Base-by-base conservation (phyloP, 2,113 vertebrate genomes). In the Osmerus mordax region DNA sequence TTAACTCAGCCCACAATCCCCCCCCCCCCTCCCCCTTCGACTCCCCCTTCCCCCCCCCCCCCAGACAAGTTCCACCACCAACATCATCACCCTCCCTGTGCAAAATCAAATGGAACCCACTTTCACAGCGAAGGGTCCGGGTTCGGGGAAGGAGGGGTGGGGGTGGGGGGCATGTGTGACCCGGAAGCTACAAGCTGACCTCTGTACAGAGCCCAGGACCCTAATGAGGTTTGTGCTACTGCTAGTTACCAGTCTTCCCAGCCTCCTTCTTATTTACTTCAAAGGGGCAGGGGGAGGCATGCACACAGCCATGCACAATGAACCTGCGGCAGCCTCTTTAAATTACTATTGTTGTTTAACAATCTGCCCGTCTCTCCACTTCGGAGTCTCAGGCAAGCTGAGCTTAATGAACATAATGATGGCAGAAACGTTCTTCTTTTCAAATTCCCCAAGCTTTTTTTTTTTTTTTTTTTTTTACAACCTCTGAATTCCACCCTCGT, bases 1-100 rank as follows among this genome's bases (percentile, higher is more conserved):
- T 91, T 90, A 92, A 92, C 87, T 82, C 73, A 79, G 86, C 74
- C 80, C 81, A 78, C 21, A 15, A 82, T 87, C 79, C 70, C 81
- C 77, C 68, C n/a, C 25, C 23, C 64, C 59, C 28, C 12, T 65
- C 54, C 29, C 16, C 16, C 54, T 66, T 58, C 19, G 5, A 54
- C 32, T 55, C 23, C 29, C n/a, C 8, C 36, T 47, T 18, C 55
- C 19, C 32, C 63, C 58, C 32, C 25, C 65, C 70, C 41, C 41
- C 41, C 41, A 47, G 7, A 36, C 32, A 7, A 36, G 41, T 47
- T 47, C 12, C 61, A 63, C 61, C 23, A 4, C 59, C 23, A 29
- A 12, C 28, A 29, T 16, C 54, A 56, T 56, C 54, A 56, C 54
- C 54, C 18, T 19, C 79, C 70, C 78, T 64, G 18, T 67, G 7